phyloP scores from a whole-genome alignment of 2,797 vertebrate species.

The Melopsittacus undulatus region DNA sequence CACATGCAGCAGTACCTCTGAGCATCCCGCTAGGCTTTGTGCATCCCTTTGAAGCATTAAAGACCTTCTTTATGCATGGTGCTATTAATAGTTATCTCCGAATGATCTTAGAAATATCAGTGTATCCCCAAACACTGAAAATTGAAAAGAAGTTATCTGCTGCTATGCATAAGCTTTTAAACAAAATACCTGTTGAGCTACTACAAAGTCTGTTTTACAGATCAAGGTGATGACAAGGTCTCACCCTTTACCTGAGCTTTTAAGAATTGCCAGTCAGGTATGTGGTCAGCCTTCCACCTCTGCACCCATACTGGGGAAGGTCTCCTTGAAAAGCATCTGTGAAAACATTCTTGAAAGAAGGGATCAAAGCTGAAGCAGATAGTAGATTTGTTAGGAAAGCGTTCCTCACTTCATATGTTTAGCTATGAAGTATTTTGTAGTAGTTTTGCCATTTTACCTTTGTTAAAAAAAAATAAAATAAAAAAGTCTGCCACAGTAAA shows the following conservation, averaged over 20 bases:
- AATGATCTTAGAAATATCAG: neutral
- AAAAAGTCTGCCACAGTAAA: neutral
- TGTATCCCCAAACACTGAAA: neutral
- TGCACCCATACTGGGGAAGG: neutral
- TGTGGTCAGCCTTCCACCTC: neutral
- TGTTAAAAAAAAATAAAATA: neutral
- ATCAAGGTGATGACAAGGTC: neutral
- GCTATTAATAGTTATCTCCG: neutral
- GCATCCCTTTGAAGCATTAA: neutral
- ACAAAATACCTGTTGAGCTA: neutral
- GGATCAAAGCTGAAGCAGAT: neutral
- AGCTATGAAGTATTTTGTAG: neutral
- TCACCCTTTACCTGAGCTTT: neutral
- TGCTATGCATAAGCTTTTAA: neutral
- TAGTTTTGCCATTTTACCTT: neutral
- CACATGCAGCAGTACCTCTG: neutral
- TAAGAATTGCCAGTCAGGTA: neutral
- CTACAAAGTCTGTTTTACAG: neutral
- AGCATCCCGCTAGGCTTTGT: neutral
- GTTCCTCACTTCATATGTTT: neutral
- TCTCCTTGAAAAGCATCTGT: neutral
- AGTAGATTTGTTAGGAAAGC: neutral
- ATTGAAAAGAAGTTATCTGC: neutral
- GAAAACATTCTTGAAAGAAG: neutral
- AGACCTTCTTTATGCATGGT: neutral